These are phyloP conservation scores for Asteroscopus sphinx DNA, from an alignment of 2,888 invertebrate species.

Conservation along the genomic window DNA sequence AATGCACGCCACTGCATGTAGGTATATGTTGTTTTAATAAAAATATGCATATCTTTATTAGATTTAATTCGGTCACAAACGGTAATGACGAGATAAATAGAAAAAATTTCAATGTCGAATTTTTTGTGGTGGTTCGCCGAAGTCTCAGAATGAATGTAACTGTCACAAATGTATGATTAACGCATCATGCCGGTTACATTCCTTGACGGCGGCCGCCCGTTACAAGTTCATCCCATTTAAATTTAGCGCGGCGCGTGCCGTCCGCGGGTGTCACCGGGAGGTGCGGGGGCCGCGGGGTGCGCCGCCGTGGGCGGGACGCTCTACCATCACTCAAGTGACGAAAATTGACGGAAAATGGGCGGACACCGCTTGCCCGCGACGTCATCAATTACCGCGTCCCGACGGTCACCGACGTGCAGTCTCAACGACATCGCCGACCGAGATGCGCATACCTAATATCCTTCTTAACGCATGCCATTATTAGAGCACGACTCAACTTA, in stretches of 20 bases:
- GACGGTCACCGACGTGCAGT: conserved; percentile 84
- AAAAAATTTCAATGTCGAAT: conserved; percentile 60
- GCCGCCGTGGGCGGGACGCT: conserved; percentile 81
- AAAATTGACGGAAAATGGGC: conserved; percentile 90
- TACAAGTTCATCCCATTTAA: conserved; percentile 89
- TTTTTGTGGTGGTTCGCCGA: conserved; percentile 72
- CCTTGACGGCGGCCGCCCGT: conserved; percentile 82
- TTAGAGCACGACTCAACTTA: conserved; percentile 66
- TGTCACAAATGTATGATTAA: conserved; percentile 89
- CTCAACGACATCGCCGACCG: conserved; percentile 69
- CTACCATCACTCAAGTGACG: conserved; percentile 90
- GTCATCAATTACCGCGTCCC: conserved; percentile 88
- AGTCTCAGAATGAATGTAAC: conserved; percentile 79
- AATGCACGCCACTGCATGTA: too few relatives aligned
- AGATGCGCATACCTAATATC: conserved; percentile 83
- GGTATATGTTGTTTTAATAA: conserved; percentile 8
- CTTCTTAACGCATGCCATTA: conserved; percentile 73
- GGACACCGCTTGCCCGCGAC: conserved; percentile 88
- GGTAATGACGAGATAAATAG: conserved; percentile 50
- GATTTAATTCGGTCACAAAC: conserved; percentile 31
- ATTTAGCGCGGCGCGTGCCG: conserved; percentile 89
- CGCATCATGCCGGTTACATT: conserved; percentile 82
- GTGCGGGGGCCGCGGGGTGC: conserved; percentile 56
- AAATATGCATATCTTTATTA: conserved; percentile 1
- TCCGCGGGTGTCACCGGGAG: conserved; percentile 68